Conservation (phyloP, 2,888 invertebrate species). For the Leptodirus hochenwartii region DNA sequence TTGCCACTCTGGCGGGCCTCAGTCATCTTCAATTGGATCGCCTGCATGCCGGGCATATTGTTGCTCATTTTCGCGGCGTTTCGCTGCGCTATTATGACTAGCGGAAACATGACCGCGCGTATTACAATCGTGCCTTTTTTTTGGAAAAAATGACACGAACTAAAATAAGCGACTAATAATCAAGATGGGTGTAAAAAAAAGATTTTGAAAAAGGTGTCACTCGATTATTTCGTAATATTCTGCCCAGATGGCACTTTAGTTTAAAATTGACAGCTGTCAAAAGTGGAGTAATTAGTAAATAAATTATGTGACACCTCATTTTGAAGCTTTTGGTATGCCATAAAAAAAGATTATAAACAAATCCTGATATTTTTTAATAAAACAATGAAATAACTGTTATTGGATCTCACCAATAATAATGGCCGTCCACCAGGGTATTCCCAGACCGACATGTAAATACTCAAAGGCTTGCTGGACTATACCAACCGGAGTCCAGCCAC, state of each 20-base stretch:
- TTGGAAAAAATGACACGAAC: not conserved
- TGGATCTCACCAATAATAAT: conserved; percentile 46
- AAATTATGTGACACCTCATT: too few relatives aligned
- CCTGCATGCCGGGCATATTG: conserved; percentile 68
- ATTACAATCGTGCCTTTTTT: conserved; percentile 64
- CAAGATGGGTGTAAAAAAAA: too few relatives aligned
- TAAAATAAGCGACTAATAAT: not conserved
- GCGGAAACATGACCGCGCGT: conserved; percentile 61
- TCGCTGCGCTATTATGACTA: conserved; percentile 67
- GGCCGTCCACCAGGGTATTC: conserved; percentile 87
- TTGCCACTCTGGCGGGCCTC: conserved; percentile 76
- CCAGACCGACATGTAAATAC: conserved; percentile 57
- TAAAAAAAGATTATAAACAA: too few relatives aligned
- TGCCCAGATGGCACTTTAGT: too few relatives aligned
- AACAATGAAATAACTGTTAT: conserved; percentile 6
- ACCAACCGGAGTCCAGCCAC: conserved; percentile 68
- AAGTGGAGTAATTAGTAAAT: too few relatives aligned
- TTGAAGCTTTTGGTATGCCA: too few relatives aligned
- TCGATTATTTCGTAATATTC: too few relatives aligned
- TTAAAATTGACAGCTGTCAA: too few relatives aligned
- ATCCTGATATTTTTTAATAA: too few relatives aligned
- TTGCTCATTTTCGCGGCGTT: conserved; percentile 69
- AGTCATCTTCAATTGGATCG: conserved; percentile 66
- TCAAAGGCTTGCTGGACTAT: conserved; percentile 67
- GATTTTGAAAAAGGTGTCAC: too few relatives aligned